These are phyloP conservation scores for Chromobotia macracanthus DNA, from an alignment of 2,797 vertebrate genomes.

Conservation along the genomic window DNA sequence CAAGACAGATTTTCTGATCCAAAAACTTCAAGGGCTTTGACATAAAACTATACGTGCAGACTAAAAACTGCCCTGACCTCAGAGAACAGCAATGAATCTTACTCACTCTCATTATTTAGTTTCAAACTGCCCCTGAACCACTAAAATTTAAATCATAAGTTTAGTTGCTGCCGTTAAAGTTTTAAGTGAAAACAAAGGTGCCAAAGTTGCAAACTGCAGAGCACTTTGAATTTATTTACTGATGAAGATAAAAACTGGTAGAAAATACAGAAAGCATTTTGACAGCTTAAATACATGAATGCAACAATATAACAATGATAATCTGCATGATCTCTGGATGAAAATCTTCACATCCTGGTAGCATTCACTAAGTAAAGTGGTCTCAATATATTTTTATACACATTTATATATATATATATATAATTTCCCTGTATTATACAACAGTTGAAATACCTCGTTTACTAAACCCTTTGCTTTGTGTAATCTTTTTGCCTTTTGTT, in stretches of 20 bases:
- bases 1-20: slow-evolving; percentile 31
- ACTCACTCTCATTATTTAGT: slow-evolving; percentile 33
- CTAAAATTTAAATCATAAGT: background rate
- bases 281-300: background rate
- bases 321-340: background rate
- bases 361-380: too few species aligned
- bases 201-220: background rate
- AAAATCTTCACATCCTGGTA: background rate
- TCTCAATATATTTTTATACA: too few species aligned
- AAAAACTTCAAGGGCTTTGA: slow-evolving; percentile 21
- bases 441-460: too few species aligned
- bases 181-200: background rate
- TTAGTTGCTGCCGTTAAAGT: background rate
- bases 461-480: too few species aligned
- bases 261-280: background rate
- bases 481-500: too few species aligned
- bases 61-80: slow-evolving; percentile 33
- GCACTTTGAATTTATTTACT: background rate
- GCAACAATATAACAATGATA: background rate
- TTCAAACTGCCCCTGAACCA: background rate
- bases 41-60: background rate
- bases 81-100: slow-evolving; percentile 9
- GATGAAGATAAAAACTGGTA: background rate
- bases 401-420: too few species aligned
- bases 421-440: too few species aligned